Evolutionary conservation across 2,888 invertebrate genomes (phyloP), one percentile per base, ranked within the genome.

Genomic region (Cryptosula pallasiana): DNA sequence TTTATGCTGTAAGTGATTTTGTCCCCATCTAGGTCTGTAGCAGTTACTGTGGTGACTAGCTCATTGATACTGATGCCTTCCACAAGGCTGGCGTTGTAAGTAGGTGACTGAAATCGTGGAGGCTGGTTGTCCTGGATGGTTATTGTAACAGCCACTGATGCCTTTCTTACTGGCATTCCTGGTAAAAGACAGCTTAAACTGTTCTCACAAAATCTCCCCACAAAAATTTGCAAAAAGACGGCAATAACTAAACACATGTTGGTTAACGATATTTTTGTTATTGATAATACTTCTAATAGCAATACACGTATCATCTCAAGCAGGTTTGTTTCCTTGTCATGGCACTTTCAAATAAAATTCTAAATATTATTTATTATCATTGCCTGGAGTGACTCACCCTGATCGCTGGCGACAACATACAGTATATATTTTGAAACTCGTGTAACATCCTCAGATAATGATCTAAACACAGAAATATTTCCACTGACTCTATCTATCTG

Each of bases 41-140:
- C 79, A 5, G n/a, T 72, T 16, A 81, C 73, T 1, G n/a, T 35
- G 2, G 78, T 57, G 27, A 81, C 75, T 27, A 29, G 20, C 1
- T 71, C 72, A 2, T 76, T 76, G 16, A 76, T 73, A 3, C 69
- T 27, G 16, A 73, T 71, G 1, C 72, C 77, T 69, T 81, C 82
- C 25, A 74, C 69, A n/a, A 82, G 77, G 3, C 71, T 73, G 9
- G 63, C 29, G 3, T 63, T 27, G 32, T 63, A 63, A 16, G 27
- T 27, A 5, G 63, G 32, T 32, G 13, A 27, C 5, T 27, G 25
- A 27, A 63, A 63, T 13, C 3, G 9, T 3, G 63, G 63, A 27
- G 63, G 78, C n/a, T 76, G 78, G 73, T 83, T 83, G 23, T 80
- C 77, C 1, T 54, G 75, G 1, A 83, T 80, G 32, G 69, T 69